Evolutionary conservation across 2,797 vertebrate species (phyloP), one percentile per base, ranked within the genome.

Genomic region (Dromococcyx pavoninus): DNA sequence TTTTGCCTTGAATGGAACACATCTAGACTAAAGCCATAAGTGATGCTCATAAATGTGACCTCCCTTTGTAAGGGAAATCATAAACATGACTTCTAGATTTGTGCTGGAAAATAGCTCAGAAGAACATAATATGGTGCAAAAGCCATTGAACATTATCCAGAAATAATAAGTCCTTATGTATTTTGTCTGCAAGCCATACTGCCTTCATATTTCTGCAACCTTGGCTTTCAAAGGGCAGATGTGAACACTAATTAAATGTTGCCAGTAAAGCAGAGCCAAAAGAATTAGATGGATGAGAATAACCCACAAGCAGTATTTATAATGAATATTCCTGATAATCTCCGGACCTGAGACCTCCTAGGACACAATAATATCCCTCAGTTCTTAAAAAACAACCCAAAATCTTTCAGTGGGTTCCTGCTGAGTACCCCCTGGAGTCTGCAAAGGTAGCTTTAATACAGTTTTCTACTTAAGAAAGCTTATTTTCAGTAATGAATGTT

Each of bases 141-240:
- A 95, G 61, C 13, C 81, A 95, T 44, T 74, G 73, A 65, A 83
- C 19, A 30, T 43, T 39, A 51, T 33, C n/a, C 48, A 86, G 88
- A 88, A 92, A 95, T 94, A 94, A 94, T 37, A 37, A 96, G 35
- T 76, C 83, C 50, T 90, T 88, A 73, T 27, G 48, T 43, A 72
- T 82, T 94, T 74, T 93, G 33, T 61, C 57, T 84, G 67, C 67
- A 92, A 96, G 79, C 21, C 30, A 65, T 27, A 62, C 28, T 25
- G n/a, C 46, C 71, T 67, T 73, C 13, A 3, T 88, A 64, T 60
- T 90, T 86, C 58, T 83, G 74, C 44, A 91, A 64, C 54, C 41
- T 32, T 88, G 69, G 39, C 73, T 93, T 94, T 94, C 91, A 91
- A 80, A 94, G 60, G 61, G 91, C 4, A 4, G n/a, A 77, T 54